Evolutionary conservation across 2,113 vertebrate genomes (phyloP).

Genomic region (Castor canadensis): DNA sequence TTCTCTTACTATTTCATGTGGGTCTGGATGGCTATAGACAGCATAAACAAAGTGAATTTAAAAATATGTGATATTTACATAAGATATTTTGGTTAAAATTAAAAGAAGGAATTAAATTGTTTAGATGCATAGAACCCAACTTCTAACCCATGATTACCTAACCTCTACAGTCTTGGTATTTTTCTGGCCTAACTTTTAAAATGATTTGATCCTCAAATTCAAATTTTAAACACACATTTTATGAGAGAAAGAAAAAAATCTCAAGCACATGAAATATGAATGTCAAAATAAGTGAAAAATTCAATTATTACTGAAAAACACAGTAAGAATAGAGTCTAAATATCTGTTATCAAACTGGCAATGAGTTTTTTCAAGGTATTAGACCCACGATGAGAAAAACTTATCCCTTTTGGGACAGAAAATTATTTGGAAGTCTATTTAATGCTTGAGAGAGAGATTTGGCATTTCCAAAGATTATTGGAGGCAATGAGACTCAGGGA

Average conservation of each 20-base stretch:
- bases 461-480: background rate
- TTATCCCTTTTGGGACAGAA: background rate
- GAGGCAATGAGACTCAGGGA: too few species aligned
- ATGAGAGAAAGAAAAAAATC: background rate
- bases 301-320: background rate
- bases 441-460: background rate
- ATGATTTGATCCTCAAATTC: constrained; percentile 29
- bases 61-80: constrained; percentile 27
- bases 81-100: constrained; percentile 51
- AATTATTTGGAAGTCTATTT: background rate
- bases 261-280: constrained; percentile 2
- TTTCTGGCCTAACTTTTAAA: constrained; percentile 52
- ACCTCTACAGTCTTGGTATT: constrained; percentile 22
- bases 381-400: background rate
- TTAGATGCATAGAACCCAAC: background rate
- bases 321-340: background rate
- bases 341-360: background rate
- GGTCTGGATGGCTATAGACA: background rate
- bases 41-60: constrained; percentile 51
- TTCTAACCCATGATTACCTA: constrained; percentile 31
- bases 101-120: constrained; percentile 54
- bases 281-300: background rate
- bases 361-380: background rate
- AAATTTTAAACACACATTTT: constrained; percentile 37
- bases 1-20: constrained; percentile 32